Evolutionary conservation across 1,140 invertebrate genomes (phyloP).

Genomic region (Drosophila equinoxialis): DNA sequence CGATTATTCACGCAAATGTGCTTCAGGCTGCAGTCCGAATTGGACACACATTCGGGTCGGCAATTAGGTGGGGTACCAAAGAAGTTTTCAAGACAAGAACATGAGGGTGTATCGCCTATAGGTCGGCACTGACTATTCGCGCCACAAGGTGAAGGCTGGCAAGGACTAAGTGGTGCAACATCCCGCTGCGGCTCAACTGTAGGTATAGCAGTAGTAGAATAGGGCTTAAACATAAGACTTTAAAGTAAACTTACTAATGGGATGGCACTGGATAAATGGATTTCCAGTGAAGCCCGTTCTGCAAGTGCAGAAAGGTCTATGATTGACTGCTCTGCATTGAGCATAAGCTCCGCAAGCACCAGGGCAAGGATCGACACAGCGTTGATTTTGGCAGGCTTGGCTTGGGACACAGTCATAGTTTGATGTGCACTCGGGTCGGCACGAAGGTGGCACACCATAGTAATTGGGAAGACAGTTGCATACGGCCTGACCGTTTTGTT

Average conservation of each 20-base stretch:
- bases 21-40: conserved; percentile 86
- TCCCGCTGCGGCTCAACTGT: conserved; percentile 74
- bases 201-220: conserved; percentile 7
- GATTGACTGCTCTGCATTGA: conserved; percentile 86
- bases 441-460: conserved; percentile 86
- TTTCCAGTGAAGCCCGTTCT: conserved; percentile 85
- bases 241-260: conserved; percentile 85
- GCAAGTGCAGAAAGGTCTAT: conserved; percentile 88
- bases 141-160: conserved; percentile 90
- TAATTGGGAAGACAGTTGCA: conserved; percentile 87
- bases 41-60: conserved; percentile 87
- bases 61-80: conserved; percentile 88
- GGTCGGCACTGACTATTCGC: conserved; percentile 88
- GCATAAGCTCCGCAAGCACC: conserved; percentile 88
- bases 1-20: conserved; percentile 86
- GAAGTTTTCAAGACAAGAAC: conserved; percentile 86
- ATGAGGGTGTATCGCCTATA: conserved; percentile 85
- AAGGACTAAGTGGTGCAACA: conserved; percentile 84
- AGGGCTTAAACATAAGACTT: neutral
- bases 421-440: conserved; percentile 87
- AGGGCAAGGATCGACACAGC: conserved; percentile 87
- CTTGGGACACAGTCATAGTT: conserved; percentile 87
- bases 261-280: conserved; percentile 85
- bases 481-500: conserved; percentile 85
- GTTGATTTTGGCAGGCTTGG: conserved; percentile 88